Percentiles rank a stretch among this genome's conserved stretches.
phyloP scores from a whole-genome alignment of 1,140 invertebrate species.

The Achroia grisella region DNA sequence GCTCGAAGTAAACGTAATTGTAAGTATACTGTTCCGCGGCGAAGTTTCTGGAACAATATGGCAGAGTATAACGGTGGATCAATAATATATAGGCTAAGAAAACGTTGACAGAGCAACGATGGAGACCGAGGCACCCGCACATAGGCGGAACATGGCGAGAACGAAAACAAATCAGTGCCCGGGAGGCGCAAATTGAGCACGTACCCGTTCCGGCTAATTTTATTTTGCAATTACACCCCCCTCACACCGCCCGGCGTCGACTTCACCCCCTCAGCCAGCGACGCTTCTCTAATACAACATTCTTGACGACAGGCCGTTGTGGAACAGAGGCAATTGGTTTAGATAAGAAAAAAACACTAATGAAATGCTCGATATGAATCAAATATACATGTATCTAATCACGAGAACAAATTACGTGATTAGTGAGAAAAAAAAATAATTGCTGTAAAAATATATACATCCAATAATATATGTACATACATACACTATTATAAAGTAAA shows the following conservation, averaged over 20 bases:
- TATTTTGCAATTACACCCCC: conserved; percentile 72
- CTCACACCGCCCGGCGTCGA: conserved; percentile 14
- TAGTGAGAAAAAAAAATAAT: too few relatives aligned
- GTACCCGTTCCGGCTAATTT: conserved; percentile 72
- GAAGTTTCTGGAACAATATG: conserved; percentile 39
- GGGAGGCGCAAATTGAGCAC: conserved; percentile 72
- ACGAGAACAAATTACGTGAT: too few relatives aligned
- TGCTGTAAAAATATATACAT: too few relatives aligned
- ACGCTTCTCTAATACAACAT: conserved; percentile 58
- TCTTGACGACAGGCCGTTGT: conserved; percentile 55
- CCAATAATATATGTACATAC: too few relatives aligned
- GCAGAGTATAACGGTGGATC: conserved; percentile 44
- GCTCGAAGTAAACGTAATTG: too few relatives aligned
- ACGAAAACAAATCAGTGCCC: conserved; percentile 69
- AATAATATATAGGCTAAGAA: conserved; percentile 68
- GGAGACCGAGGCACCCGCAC: conserved; percentile 21
- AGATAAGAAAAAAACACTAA: conserved; percentile 1
- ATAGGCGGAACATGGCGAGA: conserved; percentile 37
- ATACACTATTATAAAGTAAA: too few relatives aligned
- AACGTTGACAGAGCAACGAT: conserved; percentile 35
- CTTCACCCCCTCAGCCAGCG: conserved; percentile 10
- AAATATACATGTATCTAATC: too few relatives aligned
- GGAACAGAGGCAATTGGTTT: conserved; percentile 25
- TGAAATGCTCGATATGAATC: conserved; percentile 6
- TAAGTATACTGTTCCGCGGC: too few relatives aligned